Conservation (phyloP, 2,113 vertebrate species). For the Pterocles orientalis region DNA sequence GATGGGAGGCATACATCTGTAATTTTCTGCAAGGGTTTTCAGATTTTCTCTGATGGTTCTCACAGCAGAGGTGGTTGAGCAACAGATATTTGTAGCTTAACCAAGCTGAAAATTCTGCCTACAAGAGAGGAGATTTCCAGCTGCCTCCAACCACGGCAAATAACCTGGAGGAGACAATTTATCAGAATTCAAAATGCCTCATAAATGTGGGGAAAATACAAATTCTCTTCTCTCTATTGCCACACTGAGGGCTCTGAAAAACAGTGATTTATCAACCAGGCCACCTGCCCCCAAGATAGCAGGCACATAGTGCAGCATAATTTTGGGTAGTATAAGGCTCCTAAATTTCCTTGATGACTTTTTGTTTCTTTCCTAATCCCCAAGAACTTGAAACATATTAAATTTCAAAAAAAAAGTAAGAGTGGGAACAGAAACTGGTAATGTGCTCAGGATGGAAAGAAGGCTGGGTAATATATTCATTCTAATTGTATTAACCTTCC, state of each 20-base stretch:
- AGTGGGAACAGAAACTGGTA: background rate
- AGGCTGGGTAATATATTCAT: slow-evolving; percentile 50
- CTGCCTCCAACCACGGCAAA: background rate
- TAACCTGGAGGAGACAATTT: background rate
- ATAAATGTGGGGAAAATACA: background rate
- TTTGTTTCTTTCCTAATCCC: background rate
- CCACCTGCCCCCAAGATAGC: background rate
- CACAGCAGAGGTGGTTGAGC: background rate
- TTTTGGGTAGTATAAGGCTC: background rate
- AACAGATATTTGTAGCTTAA: background rate
- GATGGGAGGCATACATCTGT: background rate
- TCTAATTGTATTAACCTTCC: slow-evolving; percentile 60
- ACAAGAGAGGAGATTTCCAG: background rate
- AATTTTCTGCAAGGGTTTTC: background rate
- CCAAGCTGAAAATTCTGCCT: background rate
- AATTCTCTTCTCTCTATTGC: background rate
- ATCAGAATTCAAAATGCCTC: background rate
- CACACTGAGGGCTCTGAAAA: slow-evolving; percentile 11
- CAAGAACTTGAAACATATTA: background rate
- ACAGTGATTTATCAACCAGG: background rate
- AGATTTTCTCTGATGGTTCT: background rate
- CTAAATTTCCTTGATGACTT: background rate
- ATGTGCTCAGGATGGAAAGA: background rate
- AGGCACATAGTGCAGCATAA: background rate
- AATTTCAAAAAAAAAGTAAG: background rate